Base-by-base conservation (phyloP, 2,797 vertebrate genomes). In the Hipposideros larvatus region DNA sequence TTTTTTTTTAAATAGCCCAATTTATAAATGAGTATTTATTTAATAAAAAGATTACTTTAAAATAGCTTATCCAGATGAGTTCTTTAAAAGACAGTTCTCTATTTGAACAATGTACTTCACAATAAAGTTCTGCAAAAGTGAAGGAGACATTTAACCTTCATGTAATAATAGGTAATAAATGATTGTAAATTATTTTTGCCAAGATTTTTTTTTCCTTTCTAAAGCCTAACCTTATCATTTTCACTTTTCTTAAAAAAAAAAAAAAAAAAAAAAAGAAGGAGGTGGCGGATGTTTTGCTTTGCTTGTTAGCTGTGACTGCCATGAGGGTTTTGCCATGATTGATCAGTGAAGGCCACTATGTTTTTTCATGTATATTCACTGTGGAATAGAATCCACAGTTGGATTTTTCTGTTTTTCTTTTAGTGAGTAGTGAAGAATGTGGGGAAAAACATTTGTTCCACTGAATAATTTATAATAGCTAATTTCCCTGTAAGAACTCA, bases 381-480 rank as follows among this genome's bases (percentile, higher is more conserved):
- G 2, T 96, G 48, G 34, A 90, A 70, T 57, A 83, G 46, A 96
- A 83, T 94, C 77, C 80, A 79, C 26, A 75, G 22, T 93, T 94
- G 75, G 34, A 59, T 91, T 87, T 96, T 93, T 95, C 66, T 91
- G 9, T 48, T 91, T 92, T 95, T 66, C 57, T 93, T 96, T 95
- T 85, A 92, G 53, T 73, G 13, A 93, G 59, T 74, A 88, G 87
- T 93, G 53, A 96, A 66, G 51, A 94, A 82, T 82, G 70, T 55
- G 18, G 53, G 15, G 22, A 34, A 77, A 73, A 87, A 70, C 63
- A 88, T 95, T 91, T 90, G 73, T 96, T 96, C n/a, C 53, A 90
- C 87, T 92, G 93, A 97, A 92, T 97, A 96, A 94, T 91, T 97
- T 96, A 61, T 94, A 95, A 83, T 94, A 95, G 94, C 70, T 97